Percentiles rank a stretch among this genome's conserved stretches.
phyloP scores from a whole-genome alignment of 2,888 invertebrate genomes.

The Aethes cnicana region DNA sequence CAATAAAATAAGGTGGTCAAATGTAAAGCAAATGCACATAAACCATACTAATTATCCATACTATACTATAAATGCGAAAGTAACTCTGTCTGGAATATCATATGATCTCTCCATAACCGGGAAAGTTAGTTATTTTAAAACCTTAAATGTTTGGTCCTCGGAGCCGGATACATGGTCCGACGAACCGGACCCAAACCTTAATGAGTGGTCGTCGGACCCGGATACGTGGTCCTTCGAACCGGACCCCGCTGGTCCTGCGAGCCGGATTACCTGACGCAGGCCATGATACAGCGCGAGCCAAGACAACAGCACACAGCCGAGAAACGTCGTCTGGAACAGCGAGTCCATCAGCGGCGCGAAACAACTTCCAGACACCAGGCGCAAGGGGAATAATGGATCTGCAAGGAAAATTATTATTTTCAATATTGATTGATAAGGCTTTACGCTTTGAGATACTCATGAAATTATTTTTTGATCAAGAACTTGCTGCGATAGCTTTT shows the following conservation, averaged over 20 bases:
- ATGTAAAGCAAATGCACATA: too few relatives aligned
- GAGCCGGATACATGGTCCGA: background rate
- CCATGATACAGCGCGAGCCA: slow-evolving; percentile 99
- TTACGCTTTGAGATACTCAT: too few relatives aligned
- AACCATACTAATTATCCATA: too few relatives aligned
- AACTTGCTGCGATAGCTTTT: too few relatives aligned
- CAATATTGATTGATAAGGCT: too few relatives aligned
- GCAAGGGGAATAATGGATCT: slow-evolving; percentile 97
- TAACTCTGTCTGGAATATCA: too few relatives aligned
- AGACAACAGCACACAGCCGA: slow-evolving; percentile 93
- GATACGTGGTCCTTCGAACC: background rate
- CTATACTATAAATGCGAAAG: too few relatives aligned
- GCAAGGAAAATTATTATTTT: too few relatives aligned
- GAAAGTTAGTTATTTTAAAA: too few relatives aligned
- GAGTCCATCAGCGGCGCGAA: slow-evolving; percentile 96
- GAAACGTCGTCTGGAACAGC: slow-evolving; percentile 93
- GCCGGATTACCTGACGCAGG: slow-evolving; percentile 88
- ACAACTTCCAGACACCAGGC: slow-evolving; percentile 93
- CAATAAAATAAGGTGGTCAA: too few relatives aligned
- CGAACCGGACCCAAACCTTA: background rate
- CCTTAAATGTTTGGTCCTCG: background rate
- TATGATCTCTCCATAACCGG: too few relatives aligned
- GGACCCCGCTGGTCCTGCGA: background rate
- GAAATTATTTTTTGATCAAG: too few relatives aligned
- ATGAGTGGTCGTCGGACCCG: background rate